Evolutionary conservation across 2,113 vertebrate species (phyloP).

Genomic region (Jacana jacana): DNA sequence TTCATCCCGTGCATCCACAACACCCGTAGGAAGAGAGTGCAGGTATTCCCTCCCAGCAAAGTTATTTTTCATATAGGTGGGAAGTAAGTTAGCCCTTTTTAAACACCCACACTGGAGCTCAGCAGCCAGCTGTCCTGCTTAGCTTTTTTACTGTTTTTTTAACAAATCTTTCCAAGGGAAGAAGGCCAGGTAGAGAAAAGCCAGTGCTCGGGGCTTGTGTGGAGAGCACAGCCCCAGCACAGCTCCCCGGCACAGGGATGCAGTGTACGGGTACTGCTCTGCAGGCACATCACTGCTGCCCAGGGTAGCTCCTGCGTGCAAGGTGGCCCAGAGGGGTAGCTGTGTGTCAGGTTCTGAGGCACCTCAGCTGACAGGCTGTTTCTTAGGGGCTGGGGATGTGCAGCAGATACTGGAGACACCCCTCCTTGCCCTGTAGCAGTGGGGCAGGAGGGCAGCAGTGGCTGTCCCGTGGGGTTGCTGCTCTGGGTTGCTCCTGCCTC

Average conservation of each 20-base stretch:
- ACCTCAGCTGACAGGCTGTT: neutral
- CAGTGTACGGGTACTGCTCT: neutral
- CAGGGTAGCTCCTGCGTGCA: rapidly evolving
- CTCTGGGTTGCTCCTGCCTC: neutral
- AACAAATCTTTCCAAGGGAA: neutral
- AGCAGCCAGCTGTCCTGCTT: neutral
- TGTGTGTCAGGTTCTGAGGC: neutral
- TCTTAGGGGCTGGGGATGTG: neutral
- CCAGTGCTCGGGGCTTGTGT: rapidly evolving
- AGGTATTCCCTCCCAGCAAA: slow-evolving; percentile 18
- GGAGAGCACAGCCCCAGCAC: neutral
- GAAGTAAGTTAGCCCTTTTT: slow-evolving; percentile 10
- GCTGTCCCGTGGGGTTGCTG: neutral
- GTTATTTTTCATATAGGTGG: slow-evolving; percentile 16
- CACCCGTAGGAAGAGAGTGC: neutral
- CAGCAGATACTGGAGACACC: neutral
- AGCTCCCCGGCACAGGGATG: neutral
- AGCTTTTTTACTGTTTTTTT: neutral
- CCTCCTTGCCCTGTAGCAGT: neutral
- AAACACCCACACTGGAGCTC: neutral
- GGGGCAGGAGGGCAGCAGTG: neutral
- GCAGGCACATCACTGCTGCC: neutral
- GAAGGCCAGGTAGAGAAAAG: neutral
- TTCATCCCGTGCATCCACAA: slow-evolving; percentile 35
- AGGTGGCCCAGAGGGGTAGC: neutral